phyloP scores from a whole-genome alignment of 2,113 vertebrate genomes.

The Neotoma lepida region DNA sequence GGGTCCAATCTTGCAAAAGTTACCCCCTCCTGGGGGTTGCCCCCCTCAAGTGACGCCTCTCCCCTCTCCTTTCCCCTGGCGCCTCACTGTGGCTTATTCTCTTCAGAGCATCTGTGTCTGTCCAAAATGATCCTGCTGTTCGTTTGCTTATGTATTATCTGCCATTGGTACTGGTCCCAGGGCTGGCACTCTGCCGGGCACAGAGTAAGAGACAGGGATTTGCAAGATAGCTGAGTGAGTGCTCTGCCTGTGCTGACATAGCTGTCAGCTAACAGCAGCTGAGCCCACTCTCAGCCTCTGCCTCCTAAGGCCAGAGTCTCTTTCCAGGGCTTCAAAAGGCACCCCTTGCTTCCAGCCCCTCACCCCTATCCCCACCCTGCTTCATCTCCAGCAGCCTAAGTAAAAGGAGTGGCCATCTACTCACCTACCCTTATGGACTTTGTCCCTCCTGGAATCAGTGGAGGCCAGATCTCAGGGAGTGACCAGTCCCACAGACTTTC shows the following conservation, averaged over 20 bases:
- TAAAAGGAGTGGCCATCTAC: neutral
- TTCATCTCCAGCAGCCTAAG: neutral
- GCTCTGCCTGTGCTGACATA: neutral
- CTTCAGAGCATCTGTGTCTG: neutral
- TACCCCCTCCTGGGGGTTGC: neutral
- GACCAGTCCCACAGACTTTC: neutral
- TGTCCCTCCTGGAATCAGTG: neutral
- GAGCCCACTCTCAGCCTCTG: neutral
- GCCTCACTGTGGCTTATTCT: neutral
- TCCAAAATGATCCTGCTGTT: neutral
- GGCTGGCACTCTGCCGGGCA: neutral
- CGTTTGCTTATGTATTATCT: neutral
- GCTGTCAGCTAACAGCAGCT: neutral
- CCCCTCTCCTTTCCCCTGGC: neutral
- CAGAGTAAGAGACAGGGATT: neutral
- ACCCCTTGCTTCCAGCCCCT: neutral
- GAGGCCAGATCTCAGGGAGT: neutral
- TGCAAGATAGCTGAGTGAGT: neutral
- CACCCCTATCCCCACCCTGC: neutral
- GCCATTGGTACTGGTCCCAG: neutral
- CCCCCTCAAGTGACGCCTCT: neutral
- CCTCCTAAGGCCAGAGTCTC: neutral
- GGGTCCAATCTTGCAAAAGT: neutral
- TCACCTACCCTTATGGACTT: accelerated
- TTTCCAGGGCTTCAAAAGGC: neutral